A percentile compares a stretch with the other conserved stretches of the same genome.
Conservation (phyloP, 1,140 invertebrate genomes). For the Sipha flava region DNA sequence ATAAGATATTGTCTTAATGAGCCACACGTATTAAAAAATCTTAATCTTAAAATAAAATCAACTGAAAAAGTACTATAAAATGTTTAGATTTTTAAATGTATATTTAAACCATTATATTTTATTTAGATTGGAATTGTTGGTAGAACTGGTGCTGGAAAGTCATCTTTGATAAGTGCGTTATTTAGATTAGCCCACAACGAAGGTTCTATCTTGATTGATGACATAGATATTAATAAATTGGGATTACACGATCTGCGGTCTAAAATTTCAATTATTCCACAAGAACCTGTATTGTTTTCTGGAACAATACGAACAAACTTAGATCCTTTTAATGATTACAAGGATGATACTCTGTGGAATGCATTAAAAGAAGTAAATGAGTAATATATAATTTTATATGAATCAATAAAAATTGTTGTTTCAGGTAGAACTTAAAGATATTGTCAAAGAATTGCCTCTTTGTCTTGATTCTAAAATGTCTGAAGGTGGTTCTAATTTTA, state of each 20-base stretch:
- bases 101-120: neutral
- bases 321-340: constrained; percentile 62
- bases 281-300: constrained; percentile 63
- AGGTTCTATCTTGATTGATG: constrained; percentile 59
- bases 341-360: constrained; percentile 50
- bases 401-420: neutral
- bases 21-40: constrained; percentile 48
- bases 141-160: constrained; percentile 83
- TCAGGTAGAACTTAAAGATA: constrained; percentile 39
- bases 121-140: constrained; percentile 62
- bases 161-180: constrained; percentile 71
- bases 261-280: constrained; percentile 72
- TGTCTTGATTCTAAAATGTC: constrained; percentile 39
- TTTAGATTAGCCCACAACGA: constrained; percentile 60
- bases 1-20: constrained; percentile 49
- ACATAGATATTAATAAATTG: constrained; percentile 53
- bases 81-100: neutral
- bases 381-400: neutral
- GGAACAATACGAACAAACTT: constrained; percentile 69
- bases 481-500: constrained; percentile 65
- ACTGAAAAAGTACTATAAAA: constrained; percentile 48
- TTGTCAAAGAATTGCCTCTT: constrained; percentile 35
- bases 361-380: constrained; percentile 47
- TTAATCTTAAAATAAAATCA: constrained; percentile 49
- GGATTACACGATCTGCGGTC: constrained; percentile 59